Evolutionary conservation across 2,888 invertebrate genomes (phyloP), one percentile per base, ranked within the genome.

Genomic region (Drosophila helvetica): DNA sequence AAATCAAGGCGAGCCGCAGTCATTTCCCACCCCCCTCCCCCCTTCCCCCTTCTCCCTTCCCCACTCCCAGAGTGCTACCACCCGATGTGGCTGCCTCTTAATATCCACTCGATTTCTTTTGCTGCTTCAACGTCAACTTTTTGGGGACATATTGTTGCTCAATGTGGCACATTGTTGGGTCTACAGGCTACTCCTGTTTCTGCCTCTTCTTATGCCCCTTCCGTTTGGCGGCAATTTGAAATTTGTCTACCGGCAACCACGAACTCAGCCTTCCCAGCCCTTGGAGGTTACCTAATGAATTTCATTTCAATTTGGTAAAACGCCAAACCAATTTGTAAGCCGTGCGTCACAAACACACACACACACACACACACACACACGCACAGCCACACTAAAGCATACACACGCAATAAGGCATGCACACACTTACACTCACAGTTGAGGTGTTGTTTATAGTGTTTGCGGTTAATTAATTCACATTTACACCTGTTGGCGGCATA

Each of bases 391-490:
- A 48, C 22, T 38, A 15, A 15, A 38, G 15, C 38, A 38, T 12
- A 43, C 22, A 50, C 19, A 19, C 27, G 45, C 18, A 43, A 2
- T 10, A 38, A 12, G 48, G 27, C 18, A 18, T 12, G 22, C 50
- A 43, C 51, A 59, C 58, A 55, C 62, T 18, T 30, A 47, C 53
- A 33, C 47, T 27, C 17, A 33, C n/a, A 15, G 67, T 45, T 43
- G 55, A 85, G 83, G 83, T 71, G 88, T 82, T 90, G 89, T 87
- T 90, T 90, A 90, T 90, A 90, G 86, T 87, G 77, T 89, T 90
- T 89, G 86, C 82, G 91, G 91, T 91, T 91, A 91, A 91, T 91
- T 91, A 91, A 91, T 91, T 91, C 87, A 83, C 90, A 88, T 89
- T 91, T 90, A 90, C 90, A 91, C 91, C 91, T 91, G 91, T 90